These are phyloP conservation scores for Notocelia uddmanniana DNA, from an alignment of 2,888 invertebrate species.

Conservation along the genomic window DNA sequence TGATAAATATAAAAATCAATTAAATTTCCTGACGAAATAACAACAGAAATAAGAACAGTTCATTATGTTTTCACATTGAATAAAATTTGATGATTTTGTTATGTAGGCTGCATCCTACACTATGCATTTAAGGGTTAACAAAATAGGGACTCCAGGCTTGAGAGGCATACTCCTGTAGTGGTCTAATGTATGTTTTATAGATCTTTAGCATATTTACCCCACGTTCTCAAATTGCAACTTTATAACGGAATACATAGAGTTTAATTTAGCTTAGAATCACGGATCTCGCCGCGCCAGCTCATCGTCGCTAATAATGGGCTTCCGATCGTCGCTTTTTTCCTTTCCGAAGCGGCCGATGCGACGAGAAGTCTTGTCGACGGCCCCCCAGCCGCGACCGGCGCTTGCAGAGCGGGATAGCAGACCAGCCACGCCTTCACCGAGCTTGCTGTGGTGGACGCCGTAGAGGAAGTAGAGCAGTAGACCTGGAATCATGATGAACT, in stretches of 20 bases:
- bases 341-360: conserved; percentile 74
- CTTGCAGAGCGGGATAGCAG: conserved; percentile 73
- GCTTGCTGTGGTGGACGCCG: conserved; percentile 94
- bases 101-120: too few species aligned
- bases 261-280: conserved; percentile 63
- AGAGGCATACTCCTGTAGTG: too few species aligned
- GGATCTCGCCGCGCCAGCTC: conserved; percentile 76
- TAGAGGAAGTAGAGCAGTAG: conserved; percentile 93
- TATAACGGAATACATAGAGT: conserved; percentile 8
- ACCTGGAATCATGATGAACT: conserved; percentile 79
- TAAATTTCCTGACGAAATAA: too few species aligned
- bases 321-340: conserved; percentile 76
- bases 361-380: conserved; percentile 78
- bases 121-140: too few species aligned
- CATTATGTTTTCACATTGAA: too few species aligned
- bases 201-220: background rate
- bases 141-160: too few species aligned
- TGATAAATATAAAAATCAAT: too few species aligned
- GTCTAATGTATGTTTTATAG: too few species aligned
- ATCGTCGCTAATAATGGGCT: conserved; percentile 80
- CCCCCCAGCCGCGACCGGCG: conserved; percentile 78
- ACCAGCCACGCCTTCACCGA: conserved; percentile 87
- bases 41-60: too few species aligned
- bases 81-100: too few species aligned
- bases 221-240: conserved; percentile 14